These are phyloP conservation scores for Limnephilus auricula DNA, from an alignment of 2,888 invertebrate genomes.

Conservation along the genomic window DNA sequence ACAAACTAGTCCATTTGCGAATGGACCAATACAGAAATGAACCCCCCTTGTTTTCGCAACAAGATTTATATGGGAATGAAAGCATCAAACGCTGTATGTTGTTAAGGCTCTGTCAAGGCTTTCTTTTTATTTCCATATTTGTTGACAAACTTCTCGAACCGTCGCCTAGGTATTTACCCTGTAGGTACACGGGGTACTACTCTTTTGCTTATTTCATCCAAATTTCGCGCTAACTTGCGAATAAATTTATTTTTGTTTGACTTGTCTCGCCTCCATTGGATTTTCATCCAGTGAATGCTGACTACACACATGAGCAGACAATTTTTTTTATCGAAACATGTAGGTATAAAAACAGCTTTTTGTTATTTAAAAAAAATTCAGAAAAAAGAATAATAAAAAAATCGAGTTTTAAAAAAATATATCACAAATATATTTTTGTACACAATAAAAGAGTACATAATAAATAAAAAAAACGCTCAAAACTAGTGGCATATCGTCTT, in stretches of 20 bases:
- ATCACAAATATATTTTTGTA: too few relatives aligned
- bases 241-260: conserved; percentile 38
- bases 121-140: conserved; percentile 57
- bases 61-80: conserved; percentile 52
- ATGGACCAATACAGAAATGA: conserved; percentile 27
- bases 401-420: too few relatives aligned
- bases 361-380: too few relatives aligned
- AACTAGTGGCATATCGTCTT: too few relatives aligned
- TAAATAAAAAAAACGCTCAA: too few relatives aligned
- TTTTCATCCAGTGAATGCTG: conserved; percentile 22
- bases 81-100: conserved; percentile 56
- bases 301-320: conserved; percentile 17
- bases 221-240: conserved; percentile 34
- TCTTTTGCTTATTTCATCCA: conserved; percentile 23
- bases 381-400: too few relatives aligned
- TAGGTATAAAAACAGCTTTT: too few relatives aligned
- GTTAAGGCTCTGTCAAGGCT: conserved; percentile 57
- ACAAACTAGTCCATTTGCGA: background rate
- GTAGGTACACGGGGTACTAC: background rate
- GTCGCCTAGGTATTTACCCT: conserved; percentile 60
- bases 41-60: conserved; percentile 43
- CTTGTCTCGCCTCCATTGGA: conserved; percentile 31
- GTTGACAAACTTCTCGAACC: conserved; percentile 61
- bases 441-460: too few relatives aligned
- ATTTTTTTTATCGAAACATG: background rate